These are phyloP conservation scores for Leptobrachium ailaonicum DNA, from an alignment of 2,113 vertebrate genomes.

Conservation along the genomic window DNA sequence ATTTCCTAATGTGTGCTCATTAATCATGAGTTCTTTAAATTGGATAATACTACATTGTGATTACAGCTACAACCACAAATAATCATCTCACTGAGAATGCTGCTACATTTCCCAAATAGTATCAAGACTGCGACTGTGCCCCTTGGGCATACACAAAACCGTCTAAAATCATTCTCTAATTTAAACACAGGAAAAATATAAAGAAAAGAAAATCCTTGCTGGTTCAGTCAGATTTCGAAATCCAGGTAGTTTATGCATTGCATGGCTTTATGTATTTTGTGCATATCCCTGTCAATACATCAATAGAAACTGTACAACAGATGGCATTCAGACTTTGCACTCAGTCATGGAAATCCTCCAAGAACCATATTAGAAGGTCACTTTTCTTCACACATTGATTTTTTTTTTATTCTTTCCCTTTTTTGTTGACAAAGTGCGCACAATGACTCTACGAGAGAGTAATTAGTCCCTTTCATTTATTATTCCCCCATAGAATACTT, in stretches of 20 bases:
- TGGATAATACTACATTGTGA: too few species aligned
- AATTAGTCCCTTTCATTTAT: slow-evolving; percentile 20
- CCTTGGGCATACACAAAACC: too few species aligned
- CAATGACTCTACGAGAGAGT: not conserved
- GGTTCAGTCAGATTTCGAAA: too few species aligned
- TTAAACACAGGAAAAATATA: too few species aligned
- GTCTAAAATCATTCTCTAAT: too few species aligned
- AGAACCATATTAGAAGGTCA: not conserved
- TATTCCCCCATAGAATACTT: not conserved
- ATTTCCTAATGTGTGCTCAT: too few species aligned
- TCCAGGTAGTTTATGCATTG: not conserved
- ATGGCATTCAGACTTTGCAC: slow-evolving; percentile 7
- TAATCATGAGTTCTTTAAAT: too few species aligned
- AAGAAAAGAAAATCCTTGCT: too few species aligned
- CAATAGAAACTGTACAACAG: slow-evolving; percentile 21
- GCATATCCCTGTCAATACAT: slow-evolving; percentile 5
- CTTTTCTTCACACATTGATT: slow-evolving; percentile 15
- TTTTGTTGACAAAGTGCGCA: not conserved
- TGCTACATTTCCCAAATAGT: too few species aligned
- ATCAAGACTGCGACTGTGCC: too few species aligned
- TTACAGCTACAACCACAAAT: too few species aligned
- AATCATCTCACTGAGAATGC: too few species aligned
- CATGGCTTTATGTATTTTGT: not conserved
- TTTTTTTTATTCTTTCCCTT: not conserved
- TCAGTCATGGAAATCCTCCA: slow-evolving; percentile 18